Evolutionary conservation across 2,888 invertebrate genomes (phyloP).

Genomic region (Phortica okadai): DNA sequence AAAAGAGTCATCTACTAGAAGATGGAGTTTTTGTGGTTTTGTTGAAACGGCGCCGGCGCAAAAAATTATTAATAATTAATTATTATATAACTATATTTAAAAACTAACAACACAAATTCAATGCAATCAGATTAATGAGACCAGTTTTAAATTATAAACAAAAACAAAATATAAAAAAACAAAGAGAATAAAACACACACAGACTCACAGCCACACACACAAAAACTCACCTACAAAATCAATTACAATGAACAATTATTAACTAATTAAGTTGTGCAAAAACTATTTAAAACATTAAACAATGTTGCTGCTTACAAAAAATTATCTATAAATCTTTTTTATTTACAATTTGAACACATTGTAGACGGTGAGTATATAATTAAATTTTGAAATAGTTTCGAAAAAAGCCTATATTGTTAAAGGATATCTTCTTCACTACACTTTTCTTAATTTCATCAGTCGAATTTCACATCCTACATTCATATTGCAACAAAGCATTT

Average conservation of each 20-base stretch:
- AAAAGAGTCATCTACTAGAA: conserved; percentile 57
- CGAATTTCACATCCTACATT: no score
- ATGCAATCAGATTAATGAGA: conserved; percentile 61
- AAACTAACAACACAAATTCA: conserved; percentile 47
- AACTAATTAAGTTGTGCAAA: conserved; percentile 41
- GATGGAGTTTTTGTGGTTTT: conserved; percentile 88
- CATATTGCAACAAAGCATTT: background rate
- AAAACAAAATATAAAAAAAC: conserved; percentile 7
- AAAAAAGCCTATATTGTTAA: no score
- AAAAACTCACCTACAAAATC: conserved; percentile 61
- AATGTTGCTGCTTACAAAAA: conserved; percentile 41
- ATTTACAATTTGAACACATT: conserved; percentile 42
- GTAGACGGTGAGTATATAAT: background rate
- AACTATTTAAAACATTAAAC: conserved; percentile 42
- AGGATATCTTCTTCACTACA: no score
- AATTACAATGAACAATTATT: conserved; percentile 56
- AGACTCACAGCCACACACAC: conserved; percentile 41
- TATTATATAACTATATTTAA: conserved; percentile 28
- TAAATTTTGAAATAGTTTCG: no score
- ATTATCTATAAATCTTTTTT: conserved; percentile 45
- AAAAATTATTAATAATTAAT: conserved; percentile 38
- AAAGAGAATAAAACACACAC: background rate
- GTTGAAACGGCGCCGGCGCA: conserved; percentile 46
- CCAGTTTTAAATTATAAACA: conserved; percentile 50
- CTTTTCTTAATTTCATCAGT: no score